Evolutionary conservation across 37 sponge, comb jelly and placozoan species (phyloP), one percentile per base, ranked within the genome.

Genomic region (Lycopodina hypogea): DNA sequence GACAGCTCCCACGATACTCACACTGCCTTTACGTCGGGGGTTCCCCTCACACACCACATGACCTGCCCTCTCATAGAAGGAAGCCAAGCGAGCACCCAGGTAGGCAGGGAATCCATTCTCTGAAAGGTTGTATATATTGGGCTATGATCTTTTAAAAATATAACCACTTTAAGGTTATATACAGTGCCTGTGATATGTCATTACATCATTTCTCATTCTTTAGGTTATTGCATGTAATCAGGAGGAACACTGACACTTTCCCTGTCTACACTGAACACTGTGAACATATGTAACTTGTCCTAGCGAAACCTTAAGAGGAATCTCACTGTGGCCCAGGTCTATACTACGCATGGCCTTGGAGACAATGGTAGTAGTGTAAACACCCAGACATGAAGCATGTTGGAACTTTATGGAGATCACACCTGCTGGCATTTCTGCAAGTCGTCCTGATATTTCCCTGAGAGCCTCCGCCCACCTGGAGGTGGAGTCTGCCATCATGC

Each of bases 401-500:
- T n/a, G n/a, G n/a, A n/a, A n/a, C n/a, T n/a, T n/a, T n/a, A n/a
- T n/a, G n/a, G n/a, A n/a, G 4, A 45, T 19, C 36, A 73, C 59
- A 92, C 93, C 93, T 52, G 99, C 99, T 67, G 99, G 99, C 99
- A 98, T 98, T 75, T 98, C 99, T 45, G 99, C 99, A 37, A 98
- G 80, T 68, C 99, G 93, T 19, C 99, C 99, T 24, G 99, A 98
- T 82, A 98, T 98, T 75, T 98, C 99, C 55, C 99, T 68, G 22
- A 98, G 86, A 45, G 99, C 99, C 81, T 98, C 99, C 1, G 99
- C 99, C 99, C 99, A 98, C 34, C 91, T 78, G 9, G 96, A 95
- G 40, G 99, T 98, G 56, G 96, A 95, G 90, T 98, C 99, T 11
- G 99, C 99, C 99, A 98, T 98, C 99, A 98, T 98, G 34, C 89